These are phyloP conservation scores for Ichneumoninae sp. DNA, from an alignment of 2,888 invertebrate species.

Conservation along the genomic window DNA sequence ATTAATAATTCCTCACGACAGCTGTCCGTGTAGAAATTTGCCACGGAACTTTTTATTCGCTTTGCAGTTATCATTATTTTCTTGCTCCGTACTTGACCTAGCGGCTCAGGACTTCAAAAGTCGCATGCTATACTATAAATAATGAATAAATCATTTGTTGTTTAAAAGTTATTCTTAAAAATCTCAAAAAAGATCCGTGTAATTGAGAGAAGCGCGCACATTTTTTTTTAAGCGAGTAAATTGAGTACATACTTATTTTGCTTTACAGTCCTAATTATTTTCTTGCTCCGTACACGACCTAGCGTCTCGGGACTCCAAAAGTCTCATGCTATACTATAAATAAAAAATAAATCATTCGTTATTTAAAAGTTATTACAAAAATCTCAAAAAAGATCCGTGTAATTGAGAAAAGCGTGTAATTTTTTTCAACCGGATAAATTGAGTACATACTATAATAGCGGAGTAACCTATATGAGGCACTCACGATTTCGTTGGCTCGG, in stretches of 20 bases:
- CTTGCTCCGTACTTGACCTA: background rate
- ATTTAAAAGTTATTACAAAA: background rate
- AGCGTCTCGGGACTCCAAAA: too few species aligned
- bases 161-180: too few species aligned
- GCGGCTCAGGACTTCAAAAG: too few species aligned
- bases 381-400: background rate
- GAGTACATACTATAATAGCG: background rate
- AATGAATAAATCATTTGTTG: too few species aligned
- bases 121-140: too few species aligned
- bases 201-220: background rate
- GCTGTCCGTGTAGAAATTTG: slow-evolving; percentile 17
- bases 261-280: background rate
- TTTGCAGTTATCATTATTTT: background rate
- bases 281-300: background rate
- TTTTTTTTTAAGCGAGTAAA: background rate
- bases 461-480: slow-evolving; percentile 20
- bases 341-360: background rate
- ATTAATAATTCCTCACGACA: slow-evolving; percentile 35
- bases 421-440: background rate
- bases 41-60: slow-evolving; percentile 22
- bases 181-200: background rate
- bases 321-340: too few species aligned
- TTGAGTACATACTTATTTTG: background rate
- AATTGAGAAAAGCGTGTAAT: background rate
- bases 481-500: slow-evolving; percentile 38